Evolutionary conservation across 1,140 invertebrate species (phyloP).

Genomic region (Eubasilissa regina): DNA sequence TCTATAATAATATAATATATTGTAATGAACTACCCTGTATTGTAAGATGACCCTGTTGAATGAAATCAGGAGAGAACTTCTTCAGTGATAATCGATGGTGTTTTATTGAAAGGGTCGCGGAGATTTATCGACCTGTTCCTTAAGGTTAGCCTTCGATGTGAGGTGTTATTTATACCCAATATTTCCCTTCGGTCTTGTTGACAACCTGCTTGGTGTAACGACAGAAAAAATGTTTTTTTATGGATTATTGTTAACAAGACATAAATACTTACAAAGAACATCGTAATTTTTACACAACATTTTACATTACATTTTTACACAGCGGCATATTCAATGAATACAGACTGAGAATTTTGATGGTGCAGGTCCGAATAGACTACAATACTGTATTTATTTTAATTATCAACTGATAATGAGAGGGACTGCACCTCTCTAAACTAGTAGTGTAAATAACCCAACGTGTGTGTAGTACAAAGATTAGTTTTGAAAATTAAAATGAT

Average conservation of each 20-base stretch:
- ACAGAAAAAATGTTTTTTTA: background rate
- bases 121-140: slow-evolving; percentile 45
- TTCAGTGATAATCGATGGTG: slow-evolving; percentile 47
- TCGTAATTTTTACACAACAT: background rate
- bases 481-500: too few species aligned
- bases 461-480: too few species aligned
- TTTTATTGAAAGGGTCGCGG: slow-evolving; percentile 48
- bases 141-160: slow-evolving; percentile 35
- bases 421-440: too few species aligned
- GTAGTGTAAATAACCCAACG: too few species aligned
- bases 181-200: background rate
- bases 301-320: background rate
- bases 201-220: background rate
- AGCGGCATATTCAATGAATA: too few species aligned
- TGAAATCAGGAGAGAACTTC: slow-evolving; percentile 27
- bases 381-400: too few species aligned
- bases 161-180: background rate
- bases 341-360: too few species aligned
- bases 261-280: background rate
- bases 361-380: too few species aligned
- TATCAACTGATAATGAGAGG: too few species aligned
- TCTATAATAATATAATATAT: slow-evolving; percentile 1
- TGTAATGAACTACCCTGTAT: background rate
- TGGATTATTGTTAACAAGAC: background rate
- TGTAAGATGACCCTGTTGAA: slow-evolving; percentile 9